Evolutionary conservation across 2,888 invertebrate genomes (phyloP).

Genomic region (Phaedon cochleariae): DNA sequence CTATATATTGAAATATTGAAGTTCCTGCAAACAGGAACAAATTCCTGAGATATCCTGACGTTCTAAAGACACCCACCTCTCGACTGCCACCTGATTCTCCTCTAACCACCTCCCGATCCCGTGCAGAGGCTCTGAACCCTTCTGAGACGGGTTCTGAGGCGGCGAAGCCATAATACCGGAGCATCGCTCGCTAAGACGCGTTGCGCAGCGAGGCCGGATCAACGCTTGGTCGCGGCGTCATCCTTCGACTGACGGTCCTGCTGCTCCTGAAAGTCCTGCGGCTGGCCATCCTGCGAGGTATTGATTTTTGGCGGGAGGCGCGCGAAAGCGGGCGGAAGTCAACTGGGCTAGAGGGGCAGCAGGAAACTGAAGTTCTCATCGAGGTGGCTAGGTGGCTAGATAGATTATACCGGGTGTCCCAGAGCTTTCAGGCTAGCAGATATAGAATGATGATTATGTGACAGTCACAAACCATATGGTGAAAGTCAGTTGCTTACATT

Average conservation of each 20-base stretch:
- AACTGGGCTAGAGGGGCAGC: background rate
- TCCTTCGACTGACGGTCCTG: background rate
- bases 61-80: conserved; percentile 67
- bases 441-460: too few relatives aligned
- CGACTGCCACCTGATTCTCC: conserved; percentile 74
- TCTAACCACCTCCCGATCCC: conserved; percentile 63
- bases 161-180: conserved; percentile 30
- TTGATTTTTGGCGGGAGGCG: conserved; percentile 22
- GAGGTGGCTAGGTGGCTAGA: too few relatives aligned
- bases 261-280: background rate
- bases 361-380: too few relatives aligned
- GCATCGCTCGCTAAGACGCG: conserved; percentile 29
- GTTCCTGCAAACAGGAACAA: too few relatives aligned
- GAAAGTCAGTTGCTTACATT: too few relatives aligned
- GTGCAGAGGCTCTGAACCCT: conserved; percentile 58
- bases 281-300: background rate
- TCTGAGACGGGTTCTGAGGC: conserved; percentile 43
- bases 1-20: too few relatives aligned
- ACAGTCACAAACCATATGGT: too few relatives aligned
- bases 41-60: too few relatives aligned
- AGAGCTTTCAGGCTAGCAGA: too few relatives aligned
- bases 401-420: too few relatives aligned
- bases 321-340: conserved; percentile 27
- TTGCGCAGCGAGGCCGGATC: background rate
- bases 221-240: background rate